Conservation (phyloP, 2,797 vertebrate genomes). For the Argya squamiceps region DNA sequence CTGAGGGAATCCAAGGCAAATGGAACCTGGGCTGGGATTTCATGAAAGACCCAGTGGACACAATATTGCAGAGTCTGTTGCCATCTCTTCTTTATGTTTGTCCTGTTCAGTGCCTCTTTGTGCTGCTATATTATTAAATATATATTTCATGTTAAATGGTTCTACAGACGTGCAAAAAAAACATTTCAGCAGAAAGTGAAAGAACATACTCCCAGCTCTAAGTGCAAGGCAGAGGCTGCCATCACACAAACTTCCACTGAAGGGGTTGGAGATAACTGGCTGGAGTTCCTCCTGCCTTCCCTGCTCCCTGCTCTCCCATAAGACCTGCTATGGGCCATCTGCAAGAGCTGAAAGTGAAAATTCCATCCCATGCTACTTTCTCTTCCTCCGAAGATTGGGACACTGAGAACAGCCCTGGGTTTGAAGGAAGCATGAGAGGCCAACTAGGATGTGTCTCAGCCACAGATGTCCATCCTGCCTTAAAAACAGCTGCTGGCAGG, state of each 20-base stretch:
- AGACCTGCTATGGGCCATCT: not conserved
- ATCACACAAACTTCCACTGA: not conserved
- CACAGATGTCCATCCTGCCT: not conserved
- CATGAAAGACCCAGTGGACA: not conserved
- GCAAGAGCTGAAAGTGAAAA: not conserved
- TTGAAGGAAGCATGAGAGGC: not conserved
- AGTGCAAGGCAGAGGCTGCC: not conserved
- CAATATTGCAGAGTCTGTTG: not conserved
- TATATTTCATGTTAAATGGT: not conserved
- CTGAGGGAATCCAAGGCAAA: not conserved
- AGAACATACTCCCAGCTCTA: not conserved
- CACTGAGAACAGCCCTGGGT: not conserved
- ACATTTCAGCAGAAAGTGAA: not conserved
- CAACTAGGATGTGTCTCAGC: not conserved
- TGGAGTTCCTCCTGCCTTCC: not conserved
- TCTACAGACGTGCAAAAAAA: not conserved
- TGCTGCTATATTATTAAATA: not conserved
- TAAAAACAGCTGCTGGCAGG: not conserved
- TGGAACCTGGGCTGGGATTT: not conserved
- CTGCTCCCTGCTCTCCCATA: not conserved
- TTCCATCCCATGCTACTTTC: rapidly evolving
- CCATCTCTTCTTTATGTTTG: not conserved
- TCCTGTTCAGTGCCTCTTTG: not conserved
- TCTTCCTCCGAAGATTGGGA: not conserved
- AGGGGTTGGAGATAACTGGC: not conserved